These are phyloP conservation scores for Anoncus sp. DNA, from an alignment of 2,888 invertebrate species.

Conservation along the genomic window DNA sequence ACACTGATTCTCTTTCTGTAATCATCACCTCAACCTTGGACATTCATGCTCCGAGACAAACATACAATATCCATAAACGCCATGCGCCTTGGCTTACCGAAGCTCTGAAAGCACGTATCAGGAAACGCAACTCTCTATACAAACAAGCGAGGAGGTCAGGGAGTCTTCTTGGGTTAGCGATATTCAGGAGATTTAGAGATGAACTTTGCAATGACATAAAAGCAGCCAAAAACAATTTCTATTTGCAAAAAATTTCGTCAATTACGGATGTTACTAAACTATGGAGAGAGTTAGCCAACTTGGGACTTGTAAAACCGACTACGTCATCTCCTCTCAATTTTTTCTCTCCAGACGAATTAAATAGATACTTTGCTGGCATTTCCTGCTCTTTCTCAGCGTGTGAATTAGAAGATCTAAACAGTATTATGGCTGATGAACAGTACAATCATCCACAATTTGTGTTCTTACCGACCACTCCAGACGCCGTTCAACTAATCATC, in stretches of 20 bases:
- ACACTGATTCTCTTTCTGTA: neutral
- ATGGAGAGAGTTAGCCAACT: too few species aligned
- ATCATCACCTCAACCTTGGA: neutral
- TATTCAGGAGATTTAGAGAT: neutral
- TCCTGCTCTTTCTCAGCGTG: neutral
- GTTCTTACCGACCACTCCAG: neutral
- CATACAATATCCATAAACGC: neutral
- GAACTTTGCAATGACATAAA: neutral
- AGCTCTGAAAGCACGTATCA: too few species aligned
- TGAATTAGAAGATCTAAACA: neutral
- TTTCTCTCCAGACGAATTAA: too few species aligned
- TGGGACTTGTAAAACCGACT: neutral
- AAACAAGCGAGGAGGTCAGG: neutral
- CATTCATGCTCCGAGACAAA: neutral
- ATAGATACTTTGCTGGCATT: neutral
- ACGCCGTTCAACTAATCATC: neutral
- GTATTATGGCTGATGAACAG: too few species aligned
- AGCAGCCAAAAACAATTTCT: neutral
- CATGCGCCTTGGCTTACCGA: neutral
- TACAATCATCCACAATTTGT: neutral
- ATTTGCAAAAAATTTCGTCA: too few species aligned
- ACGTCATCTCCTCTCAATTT: too few species aligned
- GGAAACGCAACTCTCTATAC: neutral
- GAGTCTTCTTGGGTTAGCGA: neutral
- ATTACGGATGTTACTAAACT: too few species aligned